These are phyloP conservation scores for Hesperophylax magnus DNA, from an alignment of 1,140 invertebrate species.

Conservation along the genomic window DNA sequence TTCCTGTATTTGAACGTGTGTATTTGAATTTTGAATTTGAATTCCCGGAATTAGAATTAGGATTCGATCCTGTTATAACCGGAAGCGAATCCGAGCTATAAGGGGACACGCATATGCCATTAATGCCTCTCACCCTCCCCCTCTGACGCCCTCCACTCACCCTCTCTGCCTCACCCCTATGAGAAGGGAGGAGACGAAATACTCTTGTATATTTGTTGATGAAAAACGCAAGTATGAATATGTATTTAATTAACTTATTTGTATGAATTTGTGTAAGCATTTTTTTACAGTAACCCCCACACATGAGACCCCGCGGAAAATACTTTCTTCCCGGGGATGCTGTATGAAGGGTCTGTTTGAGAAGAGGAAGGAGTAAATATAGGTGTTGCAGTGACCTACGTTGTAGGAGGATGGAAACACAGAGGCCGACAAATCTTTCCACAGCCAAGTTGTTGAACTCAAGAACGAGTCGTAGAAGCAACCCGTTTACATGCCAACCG, in stretches of 20 bases:
- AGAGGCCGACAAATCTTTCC: too few relatives aligned
- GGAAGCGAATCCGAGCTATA: constrained; percentile 49
- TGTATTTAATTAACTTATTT: neutral
- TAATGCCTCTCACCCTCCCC: constrained; percentile 21
- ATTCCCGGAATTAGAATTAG: neutral
- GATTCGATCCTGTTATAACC: constrained; percentile 24
- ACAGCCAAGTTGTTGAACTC: too few relatives aligned
- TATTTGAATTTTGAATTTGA: neutral
- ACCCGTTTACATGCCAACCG: too few relatives aligned
- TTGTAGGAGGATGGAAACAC: too few relatives aligned
- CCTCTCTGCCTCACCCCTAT: neutral
- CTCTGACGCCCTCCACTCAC: neutral
- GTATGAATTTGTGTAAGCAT: too few relatives aligned
- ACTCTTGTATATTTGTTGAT: neutral
- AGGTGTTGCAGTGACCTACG: too few relatives aligned
- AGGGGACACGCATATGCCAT: constrained; percentile 54
- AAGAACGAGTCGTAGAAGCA: too few relatives aligned
- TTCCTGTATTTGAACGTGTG: neutral
- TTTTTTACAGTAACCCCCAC: too few relatives aligned
- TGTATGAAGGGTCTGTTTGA: too few relatives aligned
- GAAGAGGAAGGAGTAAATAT: too few relatives aligned
- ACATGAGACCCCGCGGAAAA: too few relatives aligned
- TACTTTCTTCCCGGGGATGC: too few relatives aligned
- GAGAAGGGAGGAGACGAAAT: neutral
- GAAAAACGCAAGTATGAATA: neutral